These are phyloP conservation scores for Rhabdophis nuchalis DNA, from an alignment of 2,797 vertebrate species.

Conservation along the genomic window DNA sequence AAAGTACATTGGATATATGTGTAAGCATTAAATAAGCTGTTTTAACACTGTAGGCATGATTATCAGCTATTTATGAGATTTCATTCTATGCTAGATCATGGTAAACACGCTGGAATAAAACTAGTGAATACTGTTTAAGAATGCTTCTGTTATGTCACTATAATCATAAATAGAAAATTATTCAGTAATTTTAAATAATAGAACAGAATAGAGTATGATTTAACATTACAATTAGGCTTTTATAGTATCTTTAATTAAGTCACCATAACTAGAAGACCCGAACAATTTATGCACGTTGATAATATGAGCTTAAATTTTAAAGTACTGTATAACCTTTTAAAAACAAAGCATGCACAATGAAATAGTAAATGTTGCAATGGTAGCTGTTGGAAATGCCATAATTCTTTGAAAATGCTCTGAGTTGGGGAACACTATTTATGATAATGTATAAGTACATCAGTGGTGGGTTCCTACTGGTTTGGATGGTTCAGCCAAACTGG, in stretches of 20 bases:
- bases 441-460: not conserved
- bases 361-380: not conserved
- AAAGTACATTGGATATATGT: not conserved
- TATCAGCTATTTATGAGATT: not conserved
- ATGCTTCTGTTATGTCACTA: constrained; percentile 39
- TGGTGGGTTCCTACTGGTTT: no score
- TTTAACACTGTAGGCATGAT: not conserved
- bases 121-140: constrained; percentile 37
- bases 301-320: not conserved
- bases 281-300: constrained; percentile 33
- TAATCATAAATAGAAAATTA: constrained; percentile 47
- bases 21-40: not conserved
- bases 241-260: constrained; percentile 54
- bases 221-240: constrained; percentile 48
- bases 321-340: constrained; percentile 1
- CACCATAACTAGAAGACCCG: constrained; percentile 44
- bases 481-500: no score
- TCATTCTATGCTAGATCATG: not conserved
- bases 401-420: constrained; percentile 1
- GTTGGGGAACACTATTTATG: not conserved
- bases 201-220: constrained; percentile 51
- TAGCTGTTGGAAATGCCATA: not conserved
- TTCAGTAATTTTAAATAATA: constrained; percentile 55
- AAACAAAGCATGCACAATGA: constrained; percentile 11
- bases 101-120: constrained; percentile 29